Base-by-base conservation (phyloP, 2,113 vertebrate species). In the Alces alces region DNA sequence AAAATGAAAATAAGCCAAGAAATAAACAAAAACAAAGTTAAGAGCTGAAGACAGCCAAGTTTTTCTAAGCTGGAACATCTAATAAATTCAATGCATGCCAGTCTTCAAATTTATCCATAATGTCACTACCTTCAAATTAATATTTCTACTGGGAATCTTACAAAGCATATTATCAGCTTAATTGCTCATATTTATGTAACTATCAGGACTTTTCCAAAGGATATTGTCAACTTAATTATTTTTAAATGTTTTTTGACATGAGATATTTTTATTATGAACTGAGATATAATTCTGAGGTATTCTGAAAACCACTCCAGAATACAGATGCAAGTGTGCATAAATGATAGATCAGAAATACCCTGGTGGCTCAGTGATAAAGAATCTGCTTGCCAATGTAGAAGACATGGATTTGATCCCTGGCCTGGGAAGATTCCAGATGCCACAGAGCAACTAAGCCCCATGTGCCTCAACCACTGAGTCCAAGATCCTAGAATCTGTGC, bases 401-500 rank as follows among this genome's bases (percentile, higher is more conserved):
- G 66, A 70, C 66, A 21, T 36, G 9, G 19, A 19, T 70, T 70
- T 70, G n/a, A 70, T 70, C 36, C n/a, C 66, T 36, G 19, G n/a
- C n/a, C 66, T 70, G n/a, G n/a, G 5, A 36, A 70, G 66, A 70
- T 36, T 36, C n/a, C 66, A 36, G 19, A 36, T 23, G 19, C 66
- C 66, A 23, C 66, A 70, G 64, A 70, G 9, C 66, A 36, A 36
- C 64, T 12, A 70, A 70, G 17, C 64, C 64, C 64, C n/a, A 70
- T 23, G n/a, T 70, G n/a, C n/a, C n/a, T 70, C 19, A 36, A 36
- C 66, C 66, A 70, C 17, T 70, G 64, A 70, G 4, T 70, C 64
- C 0, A 0, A 70, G 2, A 36, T 70, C n/a, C 17, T 36, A 70
- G n/a, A 36, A n/a, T 17, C 64, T 0, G 2, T 36, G n/a, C n/a